phyloP scores from a whole-genome alignment of 1,140 invertebrate species.

The Anoplophora glabripennis region DNA sequence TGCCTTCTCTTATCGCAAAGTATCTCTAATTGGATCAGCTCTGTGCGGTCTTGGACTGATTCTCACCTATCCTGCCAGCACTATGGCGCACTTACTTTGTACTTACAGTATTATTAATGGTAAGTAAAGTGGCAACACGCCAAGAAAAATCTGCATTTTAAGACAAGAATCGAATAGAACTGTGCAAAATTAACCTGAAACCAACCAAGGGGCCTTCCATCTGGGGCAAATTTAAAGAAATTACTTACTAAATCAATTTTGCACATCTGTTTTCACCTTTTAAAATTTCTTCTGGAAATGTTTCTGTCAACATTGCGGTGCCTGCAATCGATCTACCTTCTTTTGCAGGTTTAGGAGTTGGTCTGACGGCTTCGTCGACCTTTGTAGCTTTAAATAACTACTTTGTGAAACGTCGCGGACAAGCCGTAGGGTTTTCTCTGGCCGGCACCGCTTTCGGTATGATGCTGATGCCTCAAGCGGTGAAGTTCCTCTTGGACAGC shows the following conservation, averaged over 20 bases:
- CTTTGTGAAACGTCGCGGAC: constrained; percentile 69
- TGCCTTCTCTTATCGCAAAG: constrained; percentile 70
- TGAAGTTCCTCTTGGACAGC: constrained; percentile 57
- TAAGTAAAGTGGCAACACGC: constrained; percentile 45
- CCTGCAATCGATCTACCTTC: neutral
- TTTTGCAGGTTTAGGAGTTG: constrained; percentile 66
- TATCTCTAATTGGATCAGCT: constrained; percentile 64
- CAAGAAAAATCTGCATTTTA: neutral
- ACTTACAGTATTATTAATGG: constrained; percentile 76
- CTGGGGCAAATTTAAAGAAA: neutral
- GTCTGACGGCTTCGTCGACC: constrained; percentile 65
- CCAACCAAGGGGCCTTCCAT: neutral
- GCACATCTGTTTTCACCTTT: neutral
- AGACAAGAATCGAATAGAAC: neutral
- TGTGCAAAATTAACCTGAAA: neutral
- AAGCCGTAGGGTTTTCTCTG: constrained; percentile 72
- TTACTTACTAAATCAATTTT: neutral
- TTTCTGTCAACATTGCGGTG: too few species aligned
- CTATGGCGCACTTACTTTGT: constrained; percentile 67
- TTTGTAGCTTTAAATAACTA: constrained; percentile 74
- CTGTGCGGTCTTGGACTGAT: constrained; percentile 64
- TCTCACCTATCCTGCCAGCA: constrained; percentile 64
- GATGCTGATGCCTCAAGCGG: constrained; percentile 71
- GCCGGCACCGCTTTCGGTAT: constrained; percentile 72
- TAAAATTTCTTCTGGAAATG: too few species aligned